Evolutionary conservation across 2,888 invertebrate species (phyloP).

Genomic region (Stegana nigrithorax): DNA sequence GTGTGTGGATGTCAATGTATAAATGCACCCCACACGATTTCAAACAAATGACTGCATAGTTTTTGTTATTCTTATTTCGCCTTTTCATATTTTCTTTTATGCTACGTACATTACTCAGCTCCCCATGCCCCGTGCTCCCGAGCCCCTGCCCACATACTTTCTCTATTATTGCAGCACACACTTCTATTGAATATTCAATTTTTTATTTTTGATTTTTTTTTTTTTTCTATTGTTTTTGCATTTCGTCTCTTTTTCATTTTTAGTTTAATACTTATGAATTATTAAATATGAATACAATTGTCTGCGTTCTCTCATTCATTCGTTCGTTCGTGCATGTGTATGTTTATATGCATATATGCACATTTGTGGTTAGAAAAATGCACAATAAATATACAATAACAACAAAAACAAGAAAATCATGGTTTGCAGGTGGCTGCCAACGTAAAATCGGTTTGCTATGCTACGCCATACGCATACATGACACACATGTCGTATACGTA

Average conservation of each 20-base stretch:
- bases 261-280: constrained; percentile 52
- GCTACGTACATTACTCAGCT: no score
- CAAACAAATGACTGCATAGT: background rate
- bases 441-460: background rate
- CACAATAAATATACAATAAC: background rate
- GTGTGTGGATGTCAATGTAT: background rate
- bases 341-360: constrained; percentile 12
- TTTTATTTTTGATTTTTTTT: constrained; percentile 18
- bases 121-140: no score
- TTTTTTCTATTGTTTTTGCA: constrained; percentile 27
- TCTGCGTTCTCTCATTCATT: constrained; percentile 29
- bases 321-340: constrained; percentile 30
- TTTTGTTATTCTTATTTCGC: background rate
- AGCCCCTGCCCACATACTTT: no score
- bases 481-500: constrained; percentile 6
- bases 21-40: background rate
- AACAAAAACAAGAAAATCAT: background rate
- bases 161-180: no score
- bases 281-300: constrained; percentile 60
- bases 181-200: no score
- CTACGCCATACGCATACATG: background rate
- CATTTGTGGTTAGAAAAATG: constrained; percentile 14
- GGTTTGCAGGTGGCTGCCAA: background rate
- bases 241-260: constrained; percentile 43
- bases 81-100: background rate